Base-by-base conservation (phyloP, 2,113 vertebrate species). In the Ibidorhyncha struthersii region DNA sequence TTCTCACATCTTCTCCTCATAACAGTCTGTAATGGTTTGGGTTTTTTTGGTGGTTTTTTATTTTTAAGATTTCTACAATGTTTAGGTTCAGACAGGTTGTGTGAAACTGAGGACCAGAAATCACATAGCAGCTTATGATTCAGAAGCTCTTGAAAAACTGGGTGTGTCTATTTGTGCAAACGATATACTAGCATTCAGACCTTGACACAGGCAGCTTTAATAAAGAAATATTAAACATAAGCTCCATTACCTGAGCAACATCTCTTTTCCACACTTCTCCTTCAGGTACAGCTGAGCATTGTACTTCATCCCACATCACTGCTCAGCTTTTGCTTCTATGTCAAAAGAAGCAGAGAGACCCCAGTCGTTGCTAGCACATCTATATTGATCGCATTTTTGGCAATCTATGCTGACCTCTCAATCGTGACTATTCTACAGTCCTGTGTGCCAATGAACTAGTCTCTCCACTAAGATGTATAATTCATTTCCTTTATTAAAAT, bases 401-500 rank as follows among this genome's bases (percentile, higher is more conserved):
- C 78, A n/a, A 74, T 16, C 65, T 76, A 9, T 14, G 19, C 49
- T 56, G 50, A 49, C 76, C 23, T 30, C 92, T 89, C 69, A 52
- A 47, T 10, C 77, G 56, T 8, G 16, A 91, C 80, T 38, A 14
- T 21, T 38, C 45, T 26, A 25, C 53, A 81, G 84, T 62, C 41
- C 53, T 91, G 19, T 26, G 78, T 79, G 70, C 81, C 52, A 65
- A 25, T 3, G 77, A 94, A 38, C 38, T 19, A 9, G 55, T 47
- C 40, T 82, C 53, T 47, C 55, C 70, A 63, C 85, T 38, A 84
- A 94, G 63, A 82, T 76, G 77, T 27, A 47, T 26, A 22, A 96
- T 94, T 92, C 94, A 34, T 71, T 86, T 94, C 88, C 56, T 77
- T 93, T 58, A 30, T 61, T 92, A 85, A 73, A 80, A 34, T 45